A percentile compares a stretch with the other conserved stretches of the same genome.
phyloP scores from a whole-genome alignment of 2,113 vertebrate species.

The Calyptomena viridis region DNA sequence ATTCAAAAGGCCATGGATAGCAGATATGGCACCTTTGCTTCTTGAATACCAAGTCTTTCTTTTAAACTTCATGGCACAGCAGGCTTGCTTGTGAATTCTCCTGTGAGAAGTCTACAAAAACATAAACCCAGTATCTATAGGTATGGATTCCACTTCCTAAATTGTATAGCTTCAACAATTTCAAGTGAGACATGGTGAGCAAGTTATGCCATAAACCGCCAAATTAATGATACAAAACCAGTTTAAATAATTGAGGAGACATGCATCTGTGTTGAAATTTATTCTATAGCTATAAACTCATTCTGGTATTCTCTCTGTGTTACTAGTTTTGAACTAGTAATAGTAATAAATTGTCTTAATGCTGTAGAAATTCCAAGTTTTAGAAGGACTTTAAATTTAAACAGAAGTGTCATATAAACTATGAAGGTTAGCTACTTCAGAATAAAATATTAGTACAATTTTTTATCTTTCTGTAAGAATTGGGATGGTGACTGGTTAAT shows the following conservation, averaged over 20 bases:
- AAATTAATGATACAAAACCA: conserved; percentile 32
- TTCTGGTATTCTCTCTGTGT: not conserved
- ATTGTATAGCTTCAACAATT: conserved; percentile 36
- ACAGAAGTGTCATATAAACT: conserved; percentile 46
- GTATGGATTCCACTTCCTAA: not conserved
- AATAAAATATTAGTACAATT: conserved; percentile 44
- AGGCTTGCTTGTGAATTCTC: not conserved
- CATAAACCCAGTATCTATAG: not conserved
- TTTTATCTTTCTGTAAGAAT: conserved; percentile 15
- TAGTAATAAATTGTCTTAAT: conserved; percentile 42
- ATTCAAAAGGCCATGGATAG: not conserved
- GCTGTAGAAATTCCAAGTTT: conserved; percentile 36
- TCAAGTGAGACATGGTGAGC: conserved; percentile 29
- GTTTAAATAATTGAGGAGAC: conserved; percentile 18
- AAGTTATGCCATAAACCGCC: conserved; percentile 38
- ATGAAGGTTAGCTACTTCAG: conserved; percentile 41
- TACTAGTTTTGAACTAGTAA: conserved; percentile 47
- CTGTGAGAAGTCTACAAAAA: not conserved
- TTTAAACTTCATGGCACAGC: not conserved
- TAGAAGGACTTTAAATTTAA: conserved; percentile 60
- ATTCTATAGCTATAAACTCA: conserved; percentile 14
- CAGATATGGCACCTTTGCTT: not conserved
- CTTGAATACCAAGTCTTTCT: not conserved
- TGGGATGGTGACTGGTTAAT: conserved; percentile 16
- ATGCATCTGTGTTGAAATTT: conserved; percentile 31